phyloP scores from a whole-genome alignment of 2,113 vertebrate species.

The Malurus elegans region DNA sequence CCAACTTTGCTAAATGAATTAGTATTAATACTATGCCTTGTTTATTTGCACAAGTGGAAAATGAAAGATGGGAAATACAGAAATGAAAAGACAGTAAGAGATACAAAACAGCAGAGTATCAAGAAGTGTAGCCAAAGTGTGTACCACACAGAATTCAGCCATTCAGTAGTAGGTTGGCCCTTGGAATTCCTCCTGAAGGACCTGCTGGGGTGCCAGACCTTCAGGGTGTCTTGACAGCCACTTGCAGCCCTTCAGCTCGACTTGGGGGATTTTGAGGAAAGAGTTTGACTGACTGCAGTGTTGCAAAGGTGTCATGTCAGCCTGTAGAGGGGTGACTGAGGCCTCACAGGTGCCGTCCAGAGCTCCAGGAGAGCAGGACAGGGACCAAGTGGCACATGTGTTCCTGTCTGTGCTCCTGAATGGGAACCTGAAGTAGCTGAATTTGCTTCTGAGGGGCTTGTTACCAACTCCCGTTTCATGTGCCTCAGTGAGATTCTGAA shows the following conservation, averaged over 20 bases:
- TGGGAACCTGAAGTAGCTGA: not conserved
- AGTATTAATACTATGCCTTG: not conserved
- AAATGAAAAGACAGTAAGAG: not conserved
- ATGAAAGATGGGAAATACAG: not conserved
- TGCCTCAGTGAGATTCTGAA: not conserved
- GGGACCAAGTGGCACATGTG: rapidly evolving
- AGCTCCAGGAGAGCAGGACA: not conserved
- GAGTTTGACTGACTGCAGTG: not conserved
- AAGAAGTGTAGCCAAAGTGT: not conserved
- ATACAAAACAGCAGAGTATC: not conserved
- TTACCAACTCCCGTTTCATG: not conserved
- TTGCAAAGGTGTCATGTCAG: not conserved
- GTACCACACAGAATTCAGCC: not conserved
- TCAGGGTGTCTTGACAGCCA: rapidly evolving
- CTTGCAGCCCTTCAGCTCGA: rapidly evolving
- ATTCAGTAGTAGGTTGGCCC: not conserved
- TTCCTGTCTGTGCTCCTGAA: not conserved
- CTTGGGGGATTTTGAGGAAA: not conserved
- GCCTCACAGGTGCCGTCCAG: not conserved
- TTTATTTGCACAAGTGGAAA: not conserved
- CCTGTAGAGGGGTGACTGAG: not conserved
- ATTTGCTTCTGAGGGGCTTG: not conserved
- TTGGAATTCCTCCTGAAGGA: rapidly evolving
- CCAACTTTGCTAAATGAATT: slow-evolving; percentile 1
- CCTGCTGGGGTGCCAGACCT: not conserved